These are phyloP conservation scores for Clavelina lepadiformis DNA, from an alignment of 23 tunicate genomes.

Conservation along the genomic window DNA sequence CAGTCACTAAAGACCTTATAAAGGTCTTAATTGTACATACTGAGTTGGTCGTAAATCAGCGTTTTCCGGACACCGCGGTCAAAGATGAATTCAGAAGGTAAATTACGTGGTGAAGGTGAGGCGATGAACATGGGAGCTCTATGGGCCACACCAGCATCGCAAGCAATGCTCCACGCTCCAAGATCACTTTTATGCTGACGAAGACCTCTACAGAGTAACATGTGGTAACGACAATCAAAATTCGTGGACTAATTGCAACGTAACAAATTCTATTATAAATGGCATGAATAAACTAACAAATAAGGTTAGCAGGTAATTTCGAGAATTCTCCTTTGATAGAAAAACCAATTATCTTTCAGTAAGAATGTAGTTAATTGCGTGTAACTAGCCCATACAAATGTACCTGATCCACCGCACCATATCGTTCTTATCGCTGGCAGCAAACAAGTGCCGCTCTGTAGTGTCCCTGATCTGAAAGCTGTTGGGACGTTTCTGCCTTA, in stretches of 20 bases:
- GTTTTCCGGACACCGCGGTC: conserved; percentile 54
- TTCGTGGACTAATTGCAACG: neutral
- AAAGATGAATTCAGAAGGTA: conserved; percentile 48
- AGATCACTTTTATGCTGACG: conserved; percentile 79
- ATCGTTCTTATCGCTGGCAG: conserved; percentile 37
- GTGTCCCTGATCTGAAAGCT: conserved; percentile 81
- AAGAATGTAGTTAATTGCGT: no score
- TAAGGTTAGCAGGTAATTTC: no score
- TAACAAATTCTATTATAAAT: no score
- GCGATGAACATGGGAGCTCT: conserved; percentile 73
- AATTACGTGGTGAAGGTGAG: conserved; percentile 58
- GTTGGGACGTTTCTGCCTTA: conserved; percentile 61
- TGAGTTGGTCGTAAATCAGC: conserved; percentile 53
- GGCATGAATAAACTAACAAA: no score
- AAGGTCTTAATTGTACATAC: conserved; percentile 21
- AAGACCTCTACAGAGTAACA: conserved; percentile 20
- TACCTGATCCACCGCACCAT: conserved; percentile 71
- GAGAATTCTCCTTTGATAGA: no score
- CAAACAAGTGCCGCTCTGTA: conserved; percentile 55
- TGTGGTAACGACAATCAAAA: neutral
- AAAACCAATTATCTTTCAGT: no score
- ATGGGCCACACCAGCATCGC: conserved; percentile 12
- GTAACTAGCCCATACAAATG: no score
- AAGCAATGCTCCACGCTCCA: conserved; percentile 62
- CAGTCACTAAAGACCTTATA: neutral